Conservation (phyloP, 2,888 invertebrate species). For the Chrysolina haemoptera region DNA sequence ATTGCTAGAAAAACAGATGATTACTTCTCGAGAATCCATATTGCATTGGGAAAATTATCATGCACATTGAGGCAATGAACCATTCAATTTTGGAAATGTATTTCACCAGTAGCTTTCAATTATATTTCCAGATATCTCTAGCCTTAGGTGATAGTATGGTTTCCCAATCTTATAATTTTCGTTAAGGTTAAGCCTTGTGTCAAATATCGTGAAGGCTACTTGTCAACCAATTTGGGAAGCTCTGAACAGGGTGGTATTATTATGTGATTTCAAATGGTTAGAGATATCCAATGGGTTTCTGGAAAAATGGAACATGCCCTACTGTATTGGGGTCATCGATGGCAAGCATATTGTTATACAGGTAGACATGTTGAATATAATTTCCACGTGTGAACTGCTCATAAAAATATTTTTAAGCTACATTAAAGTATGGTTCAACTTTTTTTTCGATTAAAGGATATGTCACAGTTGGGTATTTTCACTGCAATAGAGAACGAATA, state of each 20-base stretch:
- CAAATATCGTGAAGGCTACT: slow-evolving; percentile 55
- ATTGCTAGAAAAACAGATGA: too few relatives aligned
- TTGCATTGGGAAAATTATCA: too few relatives aligned
- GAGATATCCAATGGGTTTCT: slow-evolving; percentile 53
- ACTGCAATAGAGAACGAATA: too few relatives aligned
- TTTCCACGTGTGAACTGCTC: too few relatives aligned
- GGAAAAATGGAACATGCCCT: slow-evolving; percentile 51
- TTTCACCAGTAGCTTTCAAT: too few relatives aligned
- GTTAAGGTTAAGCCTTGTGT: slow-evolving; percentile 53
- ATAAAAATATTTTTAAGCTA: slow-evolving; percentile 49
- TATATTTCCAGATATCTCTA: too few relatives aligned
- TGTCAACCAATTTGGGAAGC: slow-evolving; percentile 55
- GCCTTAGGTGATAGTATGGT: slow-evolving; percentile 38
- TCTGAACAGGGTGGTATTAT: slow-evolving; percentile 42
- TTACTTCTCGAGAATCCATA: too few relatives aligned
- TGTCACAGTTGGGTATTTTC: slow-evolving; percentile 58
- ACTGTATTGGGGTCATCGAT: slow-evolving; percentile 58
- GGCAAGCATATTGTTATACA: slow-evolving; percentile 56
- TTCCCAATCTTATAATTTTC: slow-evolving; percentile 36
- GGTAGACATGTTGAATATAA: slow-evolving; percentile 15
- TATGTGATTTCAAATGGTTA: slow-evolving; percentile 52
- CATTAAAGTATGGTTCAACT: slow-evolving; percentile 54
- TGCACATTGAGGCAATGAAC: too few relatives aligned
- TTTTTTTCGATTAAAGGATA: slow-evolving; percentile 61
- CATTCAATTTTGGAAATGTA: too few relatives aligned